Evolutionary conservation across 2,888 invertebrate genomes (phyloP), one percentile per base, ranked within the genome.

Genomic region (Prosapia bicincta): DNA sequence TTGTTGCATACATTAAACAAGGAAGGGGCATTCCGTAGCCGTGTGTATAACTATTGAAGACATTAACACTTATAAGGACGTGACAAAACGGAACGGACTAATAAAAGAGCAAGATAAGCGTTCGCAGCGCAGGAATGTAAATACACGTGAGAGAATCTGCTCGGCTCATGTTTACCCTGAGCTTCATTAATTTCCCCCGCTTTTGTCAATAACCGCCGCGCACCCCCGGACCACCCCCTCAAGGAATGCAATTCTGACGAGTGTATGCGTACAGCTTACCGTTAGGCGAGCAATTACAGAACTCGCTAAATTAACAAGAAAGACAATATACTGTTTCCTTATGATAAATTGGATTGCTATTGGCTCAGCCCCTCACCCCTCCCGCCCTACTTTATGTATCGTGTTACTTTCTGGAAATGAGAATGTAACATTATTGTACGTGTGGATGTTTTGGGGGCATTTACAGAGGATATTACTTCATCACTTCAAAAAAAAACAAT

Each of bases 221-320:
- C n/a, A n/a, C n/a, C n/a, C n/a, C 30, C 30, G 5, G 9, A 6
- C 30, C 30, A 30, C 54, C 54, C 54, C 54, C 3, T 3, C 20
- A 54, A n/a, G 54, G 54, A 54, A 54, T 54, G 54, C 54, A 54
- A 54, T 54, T 54, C 54, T 54, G 54, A 54, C 54, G 54, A 54
- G 20, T 54, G 20, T 54, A 54, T 54, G 20, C 54, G 54, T 54
- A 20, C 54, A 54, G 20, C 10, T 20, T 54, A 20, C 20, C 2
- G 54, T 20, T 54, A 54, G 7, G 54, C 54, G 20, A 6, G 20
- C 54, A 54, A 54, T 54, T 54, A 54, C n/a, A n/a, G 20, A 54
- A 54, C 54, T 54, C 20, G 54, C 20, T 54, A 54, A 54, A 54
- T 54, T 54, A 54, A 54, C 54, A 54, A 54, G 54, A 54, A 54